Base-by-base conservation (phyloP, 2,797 vertebrate species). In the Echeneis naucrates region DNA sequence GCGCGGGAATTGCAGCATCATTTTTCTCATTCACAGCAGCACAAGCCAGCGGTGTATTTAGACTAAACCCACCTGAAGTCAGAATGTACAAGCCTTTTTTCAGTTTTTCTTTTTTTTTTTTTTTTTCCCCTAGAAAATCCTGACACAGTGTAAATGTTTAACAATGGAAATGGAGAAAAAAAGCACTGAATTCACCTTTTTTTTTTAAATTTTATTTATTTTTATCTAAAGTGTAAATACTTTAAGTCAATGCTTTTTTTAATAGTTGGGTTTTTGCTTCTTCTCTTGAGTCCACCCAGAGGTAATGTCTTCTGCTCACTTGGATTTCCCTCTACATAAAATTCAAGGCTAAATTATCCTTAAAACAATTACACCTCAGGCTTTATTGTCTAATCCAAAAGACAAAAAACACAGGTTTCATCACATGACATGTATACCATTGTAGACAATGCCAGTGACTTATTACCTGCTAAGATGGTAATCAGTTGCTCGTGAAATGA, bases 1-100 rank as follows among this genome's bases (percentile, higher is more conserved):
- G 82, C 68, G 77, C 83, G 73, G 81, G 71, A 60, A 74, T 62
- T 87, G 87, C 89, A 72, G 78, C 77, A 86, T 80, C 77, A 77
- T 77, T 73, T 81, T 72, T 81, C 56, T 70, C 55, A 57, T 66
- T 76, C 66, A 32, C 66, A 75, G 60, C 74, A 69, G 75, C 82
- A 80, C 66, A 17, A 45, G 2, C n/a, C 71, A 57, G 73, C 48
- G 23, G 57, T 55, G 68, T 45, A 1, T 72, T 45, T 19, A 45
- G 66, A 37, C 32, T 21, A 14, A 58, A 60, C 7, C 50, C 65
- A 76, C 71, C 67, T 75, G 62, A 58, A 60, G 63, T 72, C 72
- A 66, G 17, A 5, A 27, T 2, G 19, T 37, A 23, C 21, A 9
- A 48, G 57, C 52, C 42, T 52, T 27, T 32, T 56, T 4, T n/a